Percentiles rank a stretch among this genome's conserved stretches.
phyloP scores from a whole-genome alignment of 2,113 vertebrate species.

The Caretta caretta region DNA sequence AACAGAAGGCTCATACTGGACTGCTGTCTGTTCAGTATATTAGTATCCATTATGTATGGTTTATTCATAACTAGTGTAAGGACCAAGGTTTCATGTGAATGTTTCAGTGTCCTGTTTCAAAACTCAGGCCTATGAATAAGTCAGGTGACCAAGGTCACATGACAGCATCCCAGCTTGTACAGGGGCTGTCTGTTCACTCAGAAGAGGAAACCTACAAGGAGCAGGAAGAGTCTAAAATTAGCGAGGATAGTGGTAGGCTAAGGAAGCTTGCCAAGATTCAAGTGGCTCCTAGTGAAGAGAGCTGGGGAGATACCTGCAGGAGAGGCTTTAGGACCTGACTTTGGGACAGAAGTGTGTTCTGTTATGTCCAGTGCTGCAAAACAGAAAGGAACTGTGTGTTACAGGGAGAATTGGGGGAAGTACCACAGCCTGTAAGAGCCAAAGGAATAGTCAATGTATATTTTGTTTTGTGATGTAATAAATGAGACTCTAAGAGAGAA shows the following conservation, averaged over 20 bases:
- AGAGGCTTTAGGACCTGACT: neutral
- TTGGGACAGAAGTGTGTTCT: neutral
- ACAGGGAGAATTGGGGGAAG: neutral
- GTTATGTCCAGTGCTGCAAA: neutral
- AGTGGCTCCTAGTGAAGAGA: neutral
- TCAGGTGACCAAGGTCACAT: neutral
- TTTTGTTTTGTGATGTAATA: neutral
- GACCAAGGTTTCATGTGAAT: neutral
- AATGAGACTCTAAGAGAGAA: neutral
- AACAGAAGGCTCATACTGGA: neutral
- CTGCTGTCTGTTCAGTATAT: accelerated
- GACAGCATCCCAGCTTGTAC: neutral
- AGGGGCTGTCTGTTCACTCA: neutral
- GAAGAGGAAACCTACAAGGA: neutral
- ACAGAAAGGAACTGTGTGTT: neutral
- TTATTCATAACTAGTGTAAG: accelerated
- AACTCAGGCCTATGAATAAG: neutral
- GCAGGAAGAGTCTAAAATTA: neutral
- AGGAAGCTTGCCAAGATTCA: neutral
- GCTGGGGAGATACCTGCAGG: neutral
- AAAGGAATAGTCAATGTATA: neutral
- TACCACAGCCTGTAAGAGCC: neutral
- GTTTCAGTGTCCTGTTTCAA: neutral
- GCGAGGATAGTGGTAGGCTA: neutral
- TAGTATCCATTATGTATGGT: neutral